phyloP scores from a whole-genome alignment of 2,797 vertebrate species.

The Arctocebus calabarensis region DNA sequence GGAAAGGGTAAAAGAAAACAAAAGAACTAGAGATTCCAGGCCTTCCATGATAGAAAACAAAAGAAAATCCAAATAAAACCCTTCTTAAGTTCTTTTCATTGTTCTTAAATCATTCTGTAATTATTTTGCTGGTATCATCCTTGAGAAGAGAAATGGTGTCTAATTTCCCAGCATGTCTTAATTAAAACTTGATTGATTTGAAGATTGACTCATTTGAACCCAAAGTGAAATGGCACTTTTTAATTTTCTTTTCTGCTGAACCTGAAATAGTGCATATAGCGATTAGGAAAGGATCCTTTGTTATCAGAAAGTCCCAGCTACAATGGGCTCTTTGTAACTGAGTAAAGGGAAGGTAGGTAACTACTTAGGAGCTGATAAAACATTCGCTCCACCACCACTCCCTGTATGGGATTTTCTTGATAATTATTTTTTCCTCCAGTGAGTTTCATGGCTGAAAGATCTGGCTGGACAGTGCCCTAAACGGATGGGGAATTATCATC shows the following conservation, averaged over 20 bases:
- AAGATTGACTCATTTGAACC: conserved; percentile 74
- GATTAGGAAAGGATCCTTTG: conserved; percentile 66
- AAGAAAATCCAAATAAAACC: conserved; percentile 34
- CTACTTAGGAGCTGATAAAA: conserved; percentile 52
- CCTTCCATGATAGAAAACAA: neutral
- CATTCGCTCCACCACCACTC: neutral
- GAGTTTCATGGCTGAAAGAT: neutral
- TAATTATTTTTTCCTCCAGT: conserved; percentile 48
- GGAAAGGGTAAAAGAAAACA: neutral
- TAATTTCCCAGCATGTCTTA: conserved; percentile 63
- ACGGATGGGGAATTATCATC: neutral
- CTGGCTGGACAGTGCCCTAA: neutral
- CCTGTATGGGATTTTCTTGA: conserved; percentile 10
- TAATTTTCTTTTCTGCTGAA: conserved; percentile 77
- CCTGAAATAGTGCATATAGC: conserved; percentile 61
- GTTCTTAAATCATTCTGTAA: conserved; percentile 47
- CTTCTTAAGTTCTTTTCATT: conserved; percentile 1
- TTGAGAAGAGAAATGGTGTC: neutral
- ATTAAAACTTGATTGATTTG: conserved; percentile 81
- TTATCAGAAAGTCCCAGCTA: conserved; percentile 66
- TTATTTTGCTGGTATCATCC: conserved; percentile 52
- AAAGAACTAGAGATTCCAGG: neutral
- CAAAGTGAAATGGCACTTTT: conserved; percentile 70
- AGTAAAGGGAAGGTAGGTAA: conserved; percentile 47
- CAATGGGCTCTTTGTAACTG: conserved; percentile 62